A percentile compares a stretch with the other conserved stretches of the same genome.
Evolutionary conservation across 1,140 invertebrate species (phyloP).

Genomic region (Calliopsis andreniformis): DNA sequence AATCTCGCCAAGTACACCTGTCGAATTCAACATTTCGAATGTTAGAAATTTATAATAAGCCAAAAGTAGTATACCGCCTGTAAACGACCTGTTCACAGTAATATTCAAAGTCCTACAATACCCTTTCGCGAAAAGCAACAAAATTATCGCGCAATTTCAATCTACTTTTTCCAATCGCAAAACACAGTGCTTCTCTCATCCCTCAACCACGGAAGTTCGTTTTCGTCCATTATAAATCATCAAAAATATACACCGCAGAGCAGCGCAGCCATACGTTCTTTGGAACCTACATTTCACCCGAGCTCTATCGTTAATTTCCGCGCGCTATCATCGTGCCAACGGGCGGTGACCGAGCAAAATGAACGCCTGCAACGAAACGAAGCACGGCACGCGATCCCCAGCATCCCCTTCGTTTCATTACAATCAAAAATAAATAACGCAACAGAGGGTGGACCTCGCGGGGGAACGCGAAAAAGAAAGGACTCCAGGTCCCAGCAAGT

Average conservation of each 20-base stretch:
- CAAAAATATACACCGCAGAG: neutral
- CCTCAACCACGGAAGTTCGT: neutral
- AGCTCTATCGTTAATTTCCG: conserved; percentile 2
- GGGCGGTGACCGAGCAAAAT: neutral
- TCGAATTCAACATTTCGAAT: neutral
- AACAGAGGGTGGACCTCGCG: neutral
- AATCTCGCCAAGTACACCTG: neutral
- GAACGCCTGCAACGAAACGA: neutral
- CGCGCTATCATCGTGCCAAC: neutral
- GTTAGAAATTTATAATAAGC: too few relatives aligned
- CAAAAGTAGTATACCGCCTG: too few relatives aligned
- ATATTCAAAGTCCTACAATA: too few relatives aligned
- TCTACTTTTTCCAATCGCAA: neutral
- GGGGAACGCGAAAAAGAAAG: neutral
- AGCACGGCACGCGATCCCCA: neutral
- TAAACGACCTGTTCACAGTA: too few relatives aligned
- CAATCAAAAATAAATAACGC: conserved; percentile 28
- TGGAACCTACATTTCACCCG: neutral
- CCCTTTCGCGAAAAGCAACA: too few relatives aligned
- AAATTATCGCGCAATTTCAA: neutral
- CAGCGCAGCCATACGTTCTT: neutral
- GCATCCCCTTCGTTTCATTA: neutral
- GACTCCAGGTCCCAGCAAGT: conserved; percentile 21
- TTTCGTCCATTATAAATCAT: conserved; percentile 9
- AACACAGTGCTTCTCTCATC: neutral